Conservation (phyloP, 1,140 invertebrate species). For the Solen grandis region DNA sequence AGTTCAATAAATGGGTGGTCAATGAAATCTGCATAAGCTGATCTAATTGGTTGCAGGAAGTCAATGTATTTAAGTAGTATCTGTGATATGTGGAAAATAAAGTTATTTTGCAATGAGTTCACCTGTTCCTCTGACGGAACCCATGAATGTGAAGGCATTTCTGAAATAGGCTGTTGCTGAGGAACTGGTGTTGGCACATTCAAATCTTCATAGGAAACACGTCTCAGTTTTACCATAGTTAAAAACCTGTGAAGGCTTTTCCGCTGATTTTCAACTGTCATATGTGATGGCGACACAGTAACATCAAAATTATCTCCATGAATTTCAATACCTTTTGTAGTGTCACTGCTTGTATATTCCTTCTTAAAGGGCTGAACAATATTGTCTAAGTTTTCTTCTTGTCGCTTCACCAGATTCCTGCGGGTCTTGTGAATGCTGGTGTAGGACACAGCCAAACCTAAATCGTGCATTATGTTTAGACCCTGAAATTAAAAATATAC, state of each 20-base stretch:
- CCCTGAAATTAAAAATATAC: slow-evolving; percentile 31
- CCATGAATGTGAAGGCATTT: background rate
- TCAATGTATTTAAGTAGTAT: slow-evolving; percentile 33
- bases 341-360: background rate
- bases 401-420: slow-evolving; percentile 23
- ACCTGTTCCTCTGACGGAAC: background rate
- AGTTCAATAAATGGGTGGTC: slow-evolving; percentile 6
- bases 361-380: slow-evolving; percentile 28
- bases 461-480: slow-evolving; percentile 10
- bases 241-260: slow-evolving; percentile 42
- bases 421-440: slow-evolving; percentile 29
- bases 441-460: slow-evolving; percentile 32
- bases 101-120: background rate
- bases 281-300: slow-evolving; percentile 12
- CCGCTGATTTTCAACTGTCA: slow-evolving; percentile 21
- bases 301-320: slow-evolving; percentile 25
- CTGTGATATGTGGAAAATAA: slow-evolving; percentile 4
- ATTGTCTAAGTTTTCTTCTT: slow-evolving; percentile 35
- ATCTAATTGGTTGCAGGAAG: background rate
- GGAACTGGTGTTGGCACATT: background rate
- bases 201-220: slow-evolving; percentile 6
- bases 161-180: background rate
- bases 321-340: slow-evolving; percentile 7
- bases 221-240: slow-evolving; percentile 18
- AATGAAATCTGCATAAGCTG: slow-evolving; percentile 1